Percentiles rank a stretch among this genome's conserved stretches.
Evolutionary conservation across 2,113 vertebrate species (phyloP).

Genomic region (Morphnarchus princeps): DNA sequence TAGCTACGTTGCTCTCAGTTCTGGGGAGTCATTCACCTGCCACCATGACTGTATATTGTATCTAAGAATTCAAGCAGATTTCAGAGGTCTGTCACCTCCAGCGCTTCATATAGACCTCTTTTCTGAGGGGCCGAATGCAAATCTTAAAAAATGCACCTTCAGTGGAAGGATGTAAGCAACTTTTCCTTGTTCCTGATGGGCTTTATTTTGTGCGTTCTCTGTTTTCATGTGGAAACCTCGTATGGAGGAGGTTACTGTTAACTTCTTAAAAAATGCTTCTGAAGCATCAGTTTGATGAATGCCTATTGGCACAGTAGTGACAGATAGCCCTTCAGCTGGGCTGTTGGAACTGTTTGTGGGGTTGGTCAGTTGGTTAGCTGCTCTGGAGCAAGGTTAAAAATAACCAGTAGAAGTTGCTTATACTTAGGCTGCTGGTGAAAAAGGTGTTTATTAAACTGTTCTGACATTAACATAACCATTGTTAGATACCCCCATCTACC

Average conservation of each 20-base stretch:
- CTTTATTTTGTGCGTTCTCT: background rate
- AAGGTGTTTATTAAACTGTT: conserved; percentile 17
- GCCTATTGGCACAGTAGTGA: background rate
- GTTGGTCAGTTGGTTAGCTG: background rate
- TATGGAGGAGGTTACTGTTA: background rate
- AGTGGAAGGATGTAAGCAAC: background rate
- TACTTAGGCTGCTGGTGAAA: background rate
- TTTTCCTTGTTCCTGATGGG: background rate
- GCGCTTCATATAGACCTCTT: background rate
- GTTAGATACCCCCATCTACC: background rate
- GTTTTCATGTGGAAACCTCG: background rate
- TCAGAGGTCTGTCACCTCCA: background rate
- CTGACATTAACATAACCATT: background rate
- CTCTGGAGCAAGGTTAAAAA: conserved; percentile 1
- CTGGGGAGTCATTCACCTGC: background rate
- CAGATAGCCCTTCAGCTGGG: background rate
- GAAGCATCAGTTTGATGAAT: background rate
- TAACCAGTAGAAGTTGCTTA: conserved; percentile 6
- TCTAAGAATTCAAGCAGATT: background rate
- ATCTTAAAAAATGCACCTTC: background rate
- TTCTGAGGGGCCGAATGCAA: background rate
- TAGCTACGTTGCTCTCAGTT: background rate
- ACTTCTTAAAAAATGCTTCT: background rate
- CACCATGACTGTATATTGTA: background rate
- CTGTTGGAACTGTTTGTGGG: background rate